These are phyloP conservation scores for Trissolcus basalis DNA, from an alignment of 1,140 invertebrate species.

Conservation along the genomic window DNA sequence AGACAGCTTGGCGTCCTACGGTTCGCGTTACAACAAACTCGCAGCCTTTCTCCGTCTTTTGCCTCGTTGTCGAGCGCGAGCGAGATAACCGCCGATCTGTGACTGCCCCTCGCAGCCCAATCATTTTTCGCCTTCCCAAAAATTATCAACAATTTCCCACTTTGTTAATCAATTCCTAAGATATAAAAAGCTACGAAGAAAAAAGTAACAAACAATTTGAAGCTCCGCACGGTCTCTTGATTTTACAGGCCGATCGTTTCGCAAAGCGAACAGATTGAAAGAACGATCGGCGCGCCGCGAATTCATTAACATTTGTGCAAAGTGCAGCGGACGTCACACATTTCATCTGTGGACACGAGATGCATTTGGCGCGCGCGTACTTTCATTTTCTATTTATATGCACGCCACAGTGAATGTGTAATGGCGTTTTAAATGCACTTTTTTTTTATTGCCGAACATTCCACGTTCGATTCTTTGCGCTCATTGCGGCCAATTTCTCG, in stretches of 20 bases:
- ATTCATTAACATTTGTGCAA: no score
- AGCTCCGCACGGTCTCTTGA: no score
- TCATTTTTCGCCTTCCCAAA: constrained; percentile 1
- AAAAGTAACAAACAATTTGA: no score
- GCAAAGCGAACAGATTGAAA: no score
- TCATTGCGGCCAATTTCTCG: constrained; percentile 16
- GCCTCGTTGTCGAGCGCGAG: constrained; percentile 42
- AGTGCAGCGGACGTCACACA: constrained; percentile 44
- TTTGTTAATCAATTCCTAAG: no score
- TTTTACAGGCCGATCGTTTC: no score
- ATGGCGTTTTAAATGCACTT: constrained; percentile 44
- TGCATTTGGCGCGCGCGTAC: constrained; percentile 45
- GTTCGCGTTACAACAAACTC: constrained; percentile 72
- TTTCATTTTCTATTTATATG: constrained; percentile 57
- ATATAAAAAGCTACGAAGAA: no score
- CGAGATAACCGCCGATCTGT: constrained; percentile 13
- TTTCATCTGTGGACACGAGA: constrained; percentile 47
- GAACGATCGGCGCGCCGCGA: no score
- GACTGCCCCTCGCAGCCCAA: neutral
- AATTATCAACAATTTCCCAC: no score
- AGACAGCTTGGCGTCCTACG: constrained; percentile 77
- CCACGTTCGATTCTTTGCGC: constrained; percentile 50
- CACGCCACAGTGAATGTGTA: constrained; percentile 49
- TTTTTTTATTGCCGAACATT: constrained; percentile 54
- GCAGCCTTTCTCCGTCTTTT: constrained; percentile 70